These are phyloP conservation scores for Aromia moschata DNA, from an alignment of 2,888 invertebrate species.

Conservation along the genomic window DNA sequence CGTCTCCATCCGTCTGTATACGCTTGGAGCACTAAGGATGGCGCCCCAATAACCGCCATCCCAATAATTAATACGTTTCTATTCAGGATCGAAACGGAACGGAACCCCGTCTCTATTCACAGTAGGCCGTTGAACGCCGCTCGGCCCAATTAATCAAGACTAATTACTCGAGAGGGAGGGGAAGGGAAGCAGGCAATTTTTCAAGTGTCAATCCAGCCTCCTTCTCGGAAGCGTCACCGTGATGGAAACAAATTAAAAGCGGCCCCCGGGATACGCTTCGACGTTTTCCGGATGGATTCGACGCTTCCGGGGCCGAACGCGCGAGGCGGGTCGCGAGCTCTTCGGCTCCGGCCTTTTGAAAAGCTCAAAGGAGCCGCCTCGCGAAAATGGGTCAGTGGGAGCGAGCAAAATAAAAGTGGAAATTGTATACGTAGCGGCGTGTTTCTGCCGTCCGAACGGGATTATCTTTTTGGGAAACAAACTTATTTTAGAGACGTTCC, in stretches of 20 bases:
- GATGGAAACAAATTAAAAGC: conserved; percentile 9
- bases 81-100: background rate
- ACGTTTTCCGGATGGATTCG: background rate
- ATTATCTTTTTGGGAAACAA: no score
- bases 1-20: no score
- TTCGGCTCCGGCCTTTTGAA: background rate
- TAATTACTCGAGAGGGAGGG: conserved; percentile 22
- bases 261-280: background rate
- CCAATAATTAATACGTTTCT: background rate
- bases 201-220: conserved; percentile 23
- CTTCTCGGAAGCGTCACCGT: conserved; percentile 12
- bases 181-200: conserved; percentile 20
- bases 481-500: no score
- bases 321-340: background rate
- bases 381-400: no score
- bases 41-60: no score
- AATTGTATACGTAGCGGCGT: no score
- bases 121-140: conserved; percentile 3
- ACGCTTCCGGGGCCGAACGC: background rate
- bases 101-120: background rate
- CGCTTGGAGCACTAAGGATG: no score
- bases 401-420: no score
- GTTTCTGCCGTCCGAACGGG: no score
- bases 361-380: no score
- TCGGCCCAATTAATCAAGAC: conserved; percentile 23